A percentile compares a stretch with the other conserved stretches of the same genome.
Conservation (phyloP, 2,797 vertebrate species). For the Graptemys geographica region DNA sequence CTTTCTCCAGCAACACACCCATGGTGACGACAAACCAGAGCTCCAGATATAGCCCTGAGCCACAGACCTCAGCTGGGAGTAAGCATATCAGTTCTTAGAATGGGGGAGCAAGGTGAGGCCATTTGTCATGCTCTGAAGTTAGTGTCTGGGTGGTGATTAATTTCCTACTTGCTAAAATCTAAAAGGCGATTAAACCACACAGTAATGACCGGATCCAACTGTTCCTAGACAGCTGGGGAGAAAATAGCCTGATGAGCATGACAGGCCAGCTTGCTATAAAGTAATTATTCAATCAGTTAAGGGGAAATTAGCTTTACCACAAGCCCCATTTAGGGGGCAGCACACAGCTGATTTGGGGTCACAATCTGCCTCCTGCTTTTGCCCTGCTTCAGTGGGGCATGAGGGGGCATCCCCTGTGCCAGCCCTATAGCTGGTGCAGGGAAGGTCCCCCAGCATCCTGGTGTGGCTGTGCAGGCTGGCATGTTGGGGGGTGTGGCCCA, state of each 20-base stretch:
- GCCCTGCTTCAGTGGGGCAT: not conserved
- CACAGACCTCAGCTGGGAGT: not conserved
- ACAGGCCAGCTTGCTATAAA: not conserved
- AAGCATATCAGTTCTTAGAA: not conserved
- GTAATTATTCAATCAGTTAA: not conserved
- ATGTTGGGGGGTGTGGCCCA: not conserved
- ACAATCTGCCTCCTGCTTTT: accelerated
- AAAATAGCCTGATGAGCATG: not conserved
- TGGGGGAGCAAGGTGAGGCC: not conserved
- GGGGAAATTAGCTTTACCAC: not conserved
- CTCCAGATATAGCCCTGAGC: not conserved
- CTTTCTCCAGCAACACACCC: not conserved
- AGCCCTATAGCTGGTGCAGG: not conserved
- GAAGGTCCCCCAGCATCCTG: not conserved
- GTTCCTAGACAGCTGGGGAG: not conserved
- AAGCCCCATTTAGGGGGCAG: not conserved
- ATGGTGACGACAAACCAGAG: not conserved
- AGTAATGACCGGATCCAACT: not conserved
- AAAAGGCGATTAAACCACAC: not conserved
- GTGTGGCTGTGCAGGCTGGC: not conserved
- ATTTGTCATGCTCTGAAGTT: not conserved
- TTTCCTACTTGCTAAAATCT: not conserved
- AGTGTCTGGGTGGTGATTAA: not conserved
- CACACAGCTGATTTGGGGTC: accelerated
- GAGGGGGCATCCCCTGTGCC: not conserved